Percentiles rank a stretch among this genome's conserved stretches.
Conservation (phyloP, 1,140 invertebrate species). For the Macrosteles quadrilineatus region DNA sequence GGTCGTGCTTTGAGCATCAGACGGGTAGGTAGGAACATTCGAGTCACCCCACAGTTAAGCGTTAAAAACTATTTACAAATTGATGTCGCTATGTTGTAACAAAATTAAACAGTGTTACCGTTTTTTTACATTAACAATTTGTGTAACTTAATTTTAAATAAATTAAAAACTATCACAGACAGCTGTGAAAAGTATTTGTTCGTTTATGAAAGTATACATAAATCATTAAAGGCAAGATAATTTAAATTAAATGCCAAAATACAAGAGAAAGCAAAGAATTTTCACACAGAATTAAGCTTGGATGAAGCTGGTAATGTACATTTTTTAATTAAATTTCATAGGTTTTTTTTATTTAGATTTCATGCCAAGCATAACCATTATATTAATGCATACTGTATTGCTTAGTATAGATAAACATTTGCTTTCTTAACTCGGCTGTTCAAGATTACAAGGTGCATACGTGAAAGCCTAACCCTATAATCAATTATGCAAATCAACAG, state of each 20-base stretch:
- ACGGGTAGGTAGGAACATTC: conserved; percentile 11
- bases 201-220: not conserved
- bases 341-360: no score
- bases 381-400: no score
- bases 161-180: conserved; percentile 21
- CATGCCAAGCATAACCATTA: no score
- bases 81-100: not conserved
- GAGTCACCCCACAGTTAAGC: conserved; percentile 11
- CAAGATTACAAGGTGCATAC: no score
- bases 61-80: conserved; percentile 24
- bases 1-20: no score
- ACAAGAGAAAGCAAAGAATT: conserved; percentile 25
- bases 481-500: no score
- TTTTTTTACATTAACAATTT: conserved; percentile 19
- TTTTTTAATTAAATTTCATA: no score
- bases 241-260: conserved; percentile 18
- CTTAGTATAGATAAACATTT: no score
- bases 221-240: conserved; percentile 12
- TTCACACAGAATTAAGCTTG: not conserved
- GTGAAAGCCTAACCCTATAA: no score
- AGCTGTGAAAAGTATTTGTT: conserved; percentile 15
- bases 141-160: conserved; percentile 14
- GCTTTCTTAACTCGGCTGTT: no score
- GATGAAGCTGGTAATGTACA: no score
- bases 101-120: conserved; percentile 4